Conservation (phyloP, 2,888 invertebrate genomes). For the Coelogynopora nodosa region DNA sequence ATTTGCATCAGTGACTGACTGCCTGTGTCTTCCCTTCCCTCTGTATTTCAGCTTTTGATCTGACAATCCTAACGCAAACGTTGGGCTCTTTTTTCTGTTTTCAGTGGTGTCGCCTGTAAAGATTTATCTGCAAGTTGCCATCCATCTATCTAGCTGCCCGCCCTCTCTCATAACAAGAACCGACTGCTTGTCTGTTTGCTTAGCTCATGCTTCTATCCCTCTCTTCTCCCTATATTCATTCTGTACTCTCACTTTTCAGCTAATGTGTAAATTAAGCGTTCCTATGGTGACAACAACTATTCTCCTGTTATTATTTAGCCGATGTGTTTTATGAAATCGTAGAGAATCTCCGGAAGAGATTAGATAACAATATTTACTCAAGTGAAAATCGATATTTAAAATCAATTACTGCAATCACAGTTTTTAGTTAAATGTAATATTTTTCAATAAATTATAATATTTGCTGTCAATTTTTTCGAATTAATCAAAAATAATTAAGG, state of each 20-base stretch:
- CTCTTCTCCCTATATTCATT: not conserved
- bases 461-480: too few relatives aligned
- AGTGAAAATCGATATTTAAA: not conserved
- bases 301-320: not conserved
- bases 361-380: not conserved
- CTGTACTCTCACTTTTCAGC: not conserved
- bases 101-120: too few relatives aligned
- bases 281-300: not conserved
- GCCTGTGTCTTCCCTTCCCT: not conserved
- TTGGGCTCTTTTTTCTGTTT: not conserved
- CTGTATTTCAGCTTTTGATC: not conserved
- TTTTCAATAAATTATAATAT: too few relatives aligned
- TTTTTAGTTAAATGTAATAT: too few relatives aligned
- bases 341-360: not conserved
- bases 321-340: not conserved
- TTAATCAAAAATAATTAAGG: not conserved
- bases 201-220: not conserved
- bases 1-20: slow-evolving; percentile 8
- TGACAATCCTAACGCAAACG: too few relatives aligned
- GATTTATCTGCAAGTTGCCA: too few relatives aligned
- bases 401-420: not conserved
- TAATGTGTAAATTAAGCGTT: not conserved
- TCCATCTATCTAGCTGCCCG: not conserved
- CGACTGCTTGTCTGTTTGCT: not conserved
- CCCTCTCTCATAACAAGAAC: too few relatives aligned